Evolutionary conservation across 2,113 vertebrate genomes (phyloP).

Genomic region (Sitta europaea): DNA sequence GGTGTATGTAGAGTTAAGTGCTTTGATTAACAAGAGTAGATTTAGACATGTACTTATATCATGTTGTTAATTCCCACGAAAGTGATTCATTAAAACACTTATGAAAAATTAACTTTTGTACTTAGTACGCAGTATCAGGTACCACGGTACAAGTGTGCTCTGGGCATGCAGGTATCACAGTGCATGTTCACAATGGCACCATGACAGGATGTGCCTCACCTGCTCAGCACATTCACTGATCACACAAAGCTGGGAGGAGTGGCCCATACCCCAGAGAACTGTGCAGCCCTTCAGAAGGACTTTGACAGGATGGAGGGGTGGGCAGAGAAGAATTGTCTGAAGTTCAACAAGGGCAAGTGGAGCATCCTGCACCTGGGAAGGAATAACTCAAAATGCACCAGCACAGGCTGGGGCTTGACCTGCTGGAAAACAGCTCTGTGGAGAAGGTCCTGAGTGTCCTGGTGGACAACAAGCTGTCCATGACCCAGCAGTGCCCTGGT

Average conservation of each 20-base stretch:
- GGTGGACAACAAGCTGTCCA: not conserved
- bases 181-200: not conserved
- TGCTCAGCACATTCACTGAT: not conserved
- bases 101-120: not conserved
- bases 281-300: not conserved
- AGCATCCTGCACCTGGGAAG: not conserved
- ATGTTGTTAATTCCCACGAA: not conserved
- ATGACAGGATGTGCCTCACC: accelerated
- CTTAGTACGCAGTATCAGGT: not conserved
- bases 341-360: not conserved
- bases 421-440: not conserved
- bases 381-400: not conserved
- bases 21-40: not conserved
- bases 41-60: not conserved
- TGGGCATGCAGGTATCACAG: too few species aligned
- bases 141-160: too few species aligned
- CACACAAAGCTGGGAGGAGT: not conserved
- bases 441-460: not conserved
- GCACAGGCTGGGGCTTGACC: accelerated
- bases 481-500: not conserved
- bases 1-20: not conserved
- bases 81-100: not conserved
- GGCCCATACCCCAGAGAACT: not conserved
- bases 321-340: not conserved
- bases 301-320: not conserved